phyloP scores from a whole-genome alignment of 2,888 invertebrate genomes.

The Anoncus sp. region DNA sequence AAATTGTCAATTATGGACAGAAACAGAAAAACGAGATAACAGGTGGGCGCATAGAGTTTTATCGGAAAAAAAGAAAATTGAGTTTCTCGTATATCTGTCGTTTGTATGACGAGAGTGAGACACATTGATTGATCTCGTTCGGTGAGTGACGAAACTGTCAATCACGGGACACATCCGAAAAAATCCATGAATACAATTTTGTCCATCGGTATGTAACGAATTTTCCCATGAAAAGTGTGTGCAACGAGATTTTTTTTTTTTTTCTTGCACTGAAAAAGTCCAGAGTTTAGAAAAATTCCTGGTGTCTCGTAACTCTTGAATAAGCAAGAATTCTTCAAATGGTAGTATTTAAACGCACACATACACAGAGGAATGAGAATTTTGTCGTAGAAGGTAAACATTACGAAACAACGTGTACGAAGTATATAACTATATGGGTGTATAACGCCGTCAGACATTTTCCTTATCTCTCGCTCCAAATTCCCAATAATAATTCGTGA shows the following conservation, averaged over 20 bases:
- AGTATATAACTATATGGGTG: slow-evolving; percentile 23
- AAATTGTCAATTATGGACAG: neutral
- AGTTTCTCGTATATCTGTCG: slow-evolving; percentile 1
- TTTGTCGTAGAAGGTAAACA: slow-evolving; percentile 51
- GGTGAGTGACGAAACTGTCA: slow-evolving; percentile 13
- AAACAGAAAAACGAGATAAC: neutral
- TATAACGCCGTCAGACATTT: slow-evolving; percentile 59
- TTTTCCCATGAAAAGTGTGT: slow-evolving; percentile 10
- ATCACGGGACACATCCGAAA: slow-evolving; percentile 23
- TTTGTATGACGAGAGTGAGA: slow-evolving; percentile 1
- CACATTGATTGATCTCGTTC: slow-evolving; percentile 43
- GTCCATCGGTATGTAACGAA: slow-evolving; percentile 4
- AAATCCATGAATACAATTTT: slow-evolving; percentile 30
- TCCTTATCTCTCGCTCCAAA: slow-evolving; percentile 61
- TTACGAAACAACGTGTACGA: slow-evolving; percentile 51
- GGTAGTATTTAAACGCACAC: neutral
- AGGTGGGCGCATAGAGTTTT: neutral
- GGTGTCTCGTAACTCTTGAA: no score
- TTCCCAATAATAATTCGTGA: slow-evolving; percentile 65
- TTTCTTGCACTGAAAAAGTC: neutral
- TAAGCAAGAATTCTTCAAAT: no score
- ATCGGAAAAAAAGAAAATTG: neutral
- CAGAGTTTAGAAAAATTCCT: no score
- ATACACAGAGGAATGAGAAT: slow-evolving; percentile 29
- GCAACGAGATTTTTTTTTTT: slow-evolving; percentile 11